Evolutionary conservation across 2,888 invertebrate genomes (phyloP).

Genomic region (Rapana venosa): DNA sequence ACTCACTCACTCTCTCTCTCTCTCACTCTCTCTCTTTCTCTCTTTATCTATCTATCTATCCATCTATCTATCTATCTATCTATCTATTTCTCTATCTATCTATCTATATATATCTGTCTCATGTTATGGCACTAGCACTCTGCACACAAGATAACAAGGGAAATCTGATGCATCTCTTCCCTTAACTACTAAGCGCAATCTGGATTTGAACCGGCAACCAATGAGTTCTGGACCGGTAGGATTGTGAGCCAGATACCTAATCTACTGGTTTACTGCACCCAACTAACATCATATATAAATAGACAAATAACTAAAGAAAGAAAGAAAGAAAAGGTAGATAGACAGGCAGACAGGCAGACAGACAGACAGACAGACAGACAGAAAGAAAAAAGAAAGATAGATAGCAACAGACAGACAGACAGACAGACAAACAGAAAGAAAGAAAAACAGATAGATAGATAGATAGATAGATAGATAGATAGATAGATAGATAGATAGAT

Average conservation of each 20-base stretch:
- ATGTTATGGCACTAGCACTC: too few relatives aligned
- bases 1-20: too few relatives aligned
- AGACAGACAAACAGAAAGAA: not conserved
- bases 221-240: too few relatives aligned
- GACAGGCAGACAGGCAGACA: constrained; percentile 21
- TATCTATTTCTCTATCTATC: not conserved
- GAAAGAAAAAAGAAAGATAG: not conserved
- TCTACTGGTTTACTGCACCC: not conserved
- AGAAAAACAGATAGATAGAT: not conserved
- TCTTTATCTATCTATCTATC: too few relatives aligned
- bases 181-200: too few relatives aligned
- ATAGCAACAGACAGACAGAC: too few relatives aligned
- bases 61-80: not conserved
- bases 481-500: not conserved
- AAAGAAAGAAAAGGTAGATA: constrained; percentile 24
- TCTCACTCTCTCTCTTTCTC: too few relatives aligned
- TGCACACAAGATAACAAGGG: too few relatives aligned
- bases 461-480: constrained; percentile 20
- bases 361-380: not conserved
- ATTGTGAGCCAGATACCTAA: too few relatives aligned
- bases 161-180: too few relatives aligned
- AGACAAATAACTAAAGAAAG: constrained; percentile 8
- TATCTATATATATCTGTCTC: not conserved
- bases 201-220: too few relatives aligned
- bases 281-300: not conserved